phyloP scores from a whole-genome alignment of 1,140 invertebrate genomes.

The Megalonaias nervosa region DNA sequence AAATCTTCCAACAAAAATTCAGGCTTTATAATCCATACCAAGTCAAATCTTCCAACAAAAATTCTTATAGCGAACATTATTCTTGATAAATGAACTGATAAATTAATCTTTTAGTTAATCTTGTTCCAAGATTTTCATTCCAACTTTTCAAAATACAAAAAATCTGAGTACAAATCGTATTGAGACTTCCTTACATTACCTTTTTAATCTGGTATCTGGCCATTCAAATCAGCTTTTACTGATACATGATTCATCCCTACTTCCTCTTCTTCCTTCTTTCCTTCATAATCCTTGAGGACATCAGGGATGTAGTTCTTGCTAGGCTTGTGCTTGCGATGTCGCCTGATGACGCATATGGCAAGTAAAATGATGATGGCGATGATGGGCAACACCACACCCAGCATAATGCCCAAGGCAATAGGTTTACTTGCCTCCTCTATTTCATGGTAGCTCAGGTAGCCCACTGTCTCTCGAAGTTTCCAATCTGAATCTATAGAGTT shows the following conservation, averaged over 20 bases:
- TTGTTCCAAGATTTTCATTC: too few relatives aligned
- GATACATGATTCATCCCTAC: slow-evolving; percentile 58
- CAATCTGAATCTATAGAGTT: slow-evolving; percentile 54
- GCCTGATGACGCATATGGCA: slow-evolving; percentile 60
- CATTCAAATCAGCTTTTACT: slow-evolving; percentile 63
- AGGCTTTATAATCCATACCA: too few relatives aligned
- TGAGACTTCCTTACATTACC: slow-evolving; percentile 24
- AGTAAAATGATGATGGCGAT: slow-evolving; percentile 62
- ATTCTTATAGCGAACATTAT: too few relatives aligned
- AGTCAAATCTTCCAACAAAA: too few relatives aligned
- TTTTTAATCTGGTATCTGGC: slow-evolving; percentile 55
- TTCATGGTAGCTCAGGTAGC: slow-evolving; percentile 59
- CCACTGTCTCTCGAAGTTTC: slow-evolving; percentile 52
- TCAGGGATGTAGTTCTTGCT: slow-evolving; percentile 62
- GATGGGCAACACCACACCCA: slow-evolving; percentile 65
- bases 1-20: too few relatives aligned
- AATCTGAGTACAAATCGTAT: too few relatives aligned
- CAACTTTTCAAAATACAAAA: too few relatives aligned
- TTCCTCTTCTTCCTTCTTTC: slow-evolving; percentile 59
- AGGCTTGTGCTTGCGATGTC: slow-evolving; percentile 60
- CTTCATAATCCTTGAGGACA: slow-evolving; percentile 62
- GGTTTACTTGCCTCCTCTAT: slow-evolving; percentile 49
- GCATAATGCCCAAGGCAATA: slow-evolving; percentile 61
- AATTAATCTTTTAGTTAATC: too few relatives aligned
- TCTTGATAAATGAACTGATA: too few relatives aligned